Evolutionary conservation across 2,113 vertebrate genomes (phyloP).

Genomic region (Salvator merianae): DNA sequence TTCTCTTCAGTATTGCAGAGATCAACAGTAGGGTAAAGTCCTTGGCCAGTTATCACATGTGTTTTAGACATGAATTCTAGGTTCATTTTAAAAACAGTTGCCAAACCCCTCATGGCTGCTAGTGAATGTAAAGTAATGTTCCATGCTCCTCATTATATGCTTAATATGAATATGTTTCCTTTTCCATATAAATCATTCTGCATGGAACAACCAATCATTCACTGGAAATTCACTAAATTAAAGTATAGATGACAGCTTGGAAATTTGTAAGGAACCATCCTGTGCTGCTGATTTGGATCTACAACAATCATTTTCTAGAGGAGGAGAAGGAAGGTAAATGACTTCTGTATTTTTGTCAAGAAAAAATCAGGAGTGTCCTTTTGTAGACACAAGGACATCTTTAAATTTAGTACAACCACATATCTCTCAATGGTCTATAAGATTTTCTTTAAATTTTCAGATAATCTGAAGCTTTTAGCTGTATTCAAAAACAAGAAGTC

Average conservation of each 20-base stretch:
- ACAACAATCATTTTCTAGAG: background rate
- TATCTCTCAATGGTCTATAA: background rate
- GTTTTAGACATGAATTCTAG: conserved; percentile 49
- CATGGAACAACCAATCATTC: background rate
- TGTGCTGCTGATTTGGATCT: background rate
- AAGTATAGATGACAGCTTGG: conserved; percentile 19
- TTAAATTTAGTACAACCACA: background rate
- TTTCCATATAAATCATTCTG: conserved; percentile 35
- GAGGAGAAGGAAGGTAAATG: background rate
- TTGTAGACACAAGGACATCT: too few relatives aligned
- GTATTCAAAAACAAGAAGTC: background rate
- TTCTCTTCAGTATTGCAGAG: conserved; percentile 47
- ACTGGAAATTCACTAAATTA: conserved; percentile 24
- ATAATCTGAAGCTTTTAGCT: background rate
- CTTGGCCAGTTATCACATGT: conserved; percentile 26
- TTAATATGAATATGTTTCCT: conserved; percentile 44
- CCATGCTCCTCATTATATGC: conserved; percentile 36
- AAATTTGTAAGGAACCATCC: background rate
- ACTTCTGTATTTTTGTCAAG: too few relatives aligned
- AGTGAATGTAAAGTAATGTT: conserved; percentile 52
- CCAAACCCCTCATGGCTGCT: conserved; percentile 51
- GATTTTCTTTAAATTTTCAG: background rate
- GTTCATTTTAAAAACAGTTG: conserved; percentile 53
- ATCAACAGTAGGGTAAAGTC: conserved; percentile 35
- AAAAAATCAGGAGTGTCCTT: too few relatives aligned